Percentiles rank a stretch among this genome's conserved stretches.
Conservation (phyloP, 1,140 invertebrate species). For the Plodia interpunctella region DNA sequence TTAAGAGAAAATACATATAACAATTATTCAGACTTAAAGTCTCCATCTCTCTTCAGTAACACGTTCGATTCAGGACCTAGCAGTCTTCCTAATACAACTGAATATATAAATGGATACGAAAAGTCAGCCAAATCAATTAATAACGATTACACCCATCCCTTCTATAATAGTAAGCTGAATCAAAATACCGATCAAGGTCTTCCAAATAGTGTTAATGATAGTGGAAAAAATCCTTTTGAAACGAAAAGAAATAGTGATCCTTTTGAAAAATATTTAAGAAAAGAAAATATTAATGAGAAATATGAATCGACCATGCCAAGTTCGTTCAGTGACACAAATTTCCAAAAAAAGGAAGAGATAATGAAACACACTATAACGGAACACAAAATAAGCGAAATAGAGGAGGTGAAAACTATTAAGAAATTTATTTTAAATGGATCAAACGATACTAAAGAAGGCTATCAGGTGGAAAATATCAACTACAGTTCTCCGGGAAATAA, state of each 20-base stretch:
- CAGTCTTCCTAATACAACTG: slow-evolving; percentile 32
- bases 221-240: slow-evolving; percentile 45
- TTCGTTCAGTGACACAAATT: slow-evolving; percentile 53
- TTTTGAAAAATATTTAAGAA: slow-evolving; percentile 46
- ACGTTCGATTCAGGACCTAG: slow-evolving; percentile 39
- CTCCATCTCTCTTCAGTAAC: slow-evolving; percentile 44
- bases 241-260: slow-evolving; percentile 50
- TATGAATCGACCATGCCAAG: slow-evolving; percentile 35
- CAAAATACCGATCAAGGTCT: slow-evolving; percentile 29
- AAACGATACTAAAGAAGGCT: slow-evolving; percentile 15
- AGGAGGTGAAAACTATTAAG: slow-evolving; percentile 72
- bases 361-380: slow-evolving; percentile 60
- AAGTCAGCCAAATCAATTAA: slow-evolving; percentile 24
- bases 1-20: slow-evolving; percentile 31
- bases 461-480: not conserved
- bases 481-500: slow-evolving; percentile 3
- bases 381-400: slow-evolving; percentile 64
- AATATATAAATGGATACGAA: slow-evolving; percentile 37
- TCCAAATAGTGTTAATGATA: slow-evolving; percentile 29
- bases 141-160: slow-evolving; percentile 32
- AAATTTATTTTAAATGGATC: slow-evolving; percentile 67
- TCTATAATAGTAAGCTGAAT: slow-evolving; percentile 23
- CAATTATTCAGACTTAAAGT: slow-evolving; percentile 33
- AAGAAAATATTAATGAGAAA: slow-evolving; percentile 35
- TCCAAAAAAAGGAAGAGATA: slow-evolving; percentile 48